phyloP scores from a whole-genome alignment of 1,140 invertebrate genomes.

The Leptoteleia sp. region DNA sequence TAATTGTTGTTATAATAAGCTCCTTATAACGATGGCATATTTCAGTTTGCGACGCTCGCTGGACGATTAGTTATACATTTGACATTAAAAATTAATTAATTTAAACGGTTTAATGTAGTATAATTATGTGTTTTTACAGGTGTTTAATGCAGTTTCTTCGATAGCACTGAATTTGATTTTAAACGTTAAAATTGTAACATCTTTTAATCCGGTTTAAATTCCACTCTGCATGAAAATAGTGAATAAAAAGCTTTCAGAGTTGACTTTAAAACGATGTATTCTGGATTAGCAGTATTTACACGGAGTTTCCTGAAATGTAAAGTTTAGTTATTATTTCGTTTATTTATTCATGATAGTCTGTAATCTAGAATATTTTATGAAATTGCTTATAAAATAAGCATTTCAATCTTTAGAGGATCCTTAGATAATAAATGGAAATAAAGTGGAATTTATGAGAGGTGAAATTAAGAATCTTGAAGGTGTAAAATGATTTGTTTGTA shows the following conservation, averaged over 20 bases:
- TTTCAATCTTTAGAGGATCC: too few relatives aligned
- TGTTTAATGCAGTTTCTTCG: background rate
- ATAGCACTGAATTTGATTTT: background rate
- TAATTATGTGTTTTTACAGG: background rate
- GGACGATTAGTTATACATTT: slow-evolving; percentile 33
- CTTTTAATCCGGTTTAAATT: slow-evolving; percentile 26
- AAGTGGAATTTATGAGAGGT: too few relatives aligned
- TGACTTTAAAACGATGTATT: slow-evolving; percentile 11
- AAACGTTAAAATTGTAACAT: slow-evolving; percentile 3
- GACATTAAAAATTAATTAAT: slow-evolving; percentile 20
- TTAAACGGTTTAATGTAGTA: background rate
- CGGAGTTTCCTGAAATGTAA: background rate
- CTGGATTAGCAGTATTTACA: slow-evolving; percentile 11
- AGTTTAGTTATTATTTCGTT: slow-evolving; percentile 8
- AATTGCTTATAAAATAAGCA: too few relatives aligned
- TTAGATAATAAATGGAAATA: too few relatives aligned
- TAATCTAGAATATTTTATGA: too few relatives aligned
- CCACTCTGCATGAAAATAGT: background rate
- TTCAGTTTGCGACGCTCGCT: slow-evolving; percentile 5
- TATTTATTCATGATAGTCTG: background rate
- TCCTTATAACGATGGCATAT: slow-evolving; percentile 35
- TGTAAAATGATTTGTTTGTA: too few relatives aligned
- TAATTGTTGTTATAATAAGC: slow-evolving; percentile 52
- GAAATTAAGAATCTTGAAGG: too few relatives aligned
- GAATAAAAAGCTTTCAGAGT: slow-evolving; percentile 13